A percentile compares a stretch with the other conserved stretches of the same genome.
These are phyloP conservation scores for Betta splendens DNA, from an alignment of 2,797 vertebrate genomes.

Conservation along the genomic window DNA sequence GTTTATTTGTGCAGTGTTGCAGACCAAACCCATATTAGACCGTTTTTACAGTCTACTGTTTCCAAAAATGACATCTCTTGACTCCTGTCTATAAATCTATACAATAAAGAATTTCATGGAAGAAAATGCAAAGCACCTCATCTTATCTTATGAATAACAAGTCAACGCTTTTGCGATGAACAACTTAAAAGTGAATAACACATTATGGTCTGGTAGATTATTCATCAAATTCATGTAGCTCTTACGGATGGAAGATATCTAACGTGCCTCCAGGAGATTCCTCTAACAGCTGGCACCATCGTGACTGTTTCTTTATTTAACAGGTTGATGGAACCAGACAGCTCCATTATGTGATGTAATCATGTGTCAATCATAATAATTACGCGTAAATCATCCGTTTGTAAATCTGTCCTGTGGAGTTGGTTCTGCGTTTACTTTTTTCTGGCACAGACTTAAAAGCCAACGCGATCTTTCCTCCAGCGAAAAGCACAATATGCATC, in stretches of 20 bases:
- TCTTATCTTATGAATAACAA: conserved; percentile 20
- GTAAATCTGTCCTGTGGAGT: conserved; percentile 43
- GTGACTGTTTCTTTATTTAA: conserved; percentile 32
- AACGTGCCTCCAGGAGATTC: conserved; percentile 39
- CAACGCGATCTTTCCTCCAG: conserved; percentile 41
- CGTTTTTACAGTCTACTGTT: conserved; percentile 56
- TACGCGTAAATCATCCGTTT: conserved; percentile 43
- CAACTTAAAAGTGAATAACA: conserved; percentile 31
- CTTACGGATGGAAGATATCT: conserved; percentile 44
- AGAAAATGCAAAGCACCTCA: conserved; percentile 39
- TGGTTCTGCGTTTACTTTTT: conserved; percentile 48
- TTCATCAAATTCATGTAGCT: conserved; percentile 46
- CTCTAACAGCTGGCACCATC: conserved; percentile 40
- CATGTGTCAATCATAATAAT: conserved; percentile 59
- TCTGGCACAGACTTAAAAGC: conserved; percentile 45
- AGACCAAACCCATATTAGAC: conserved; percentile 57
- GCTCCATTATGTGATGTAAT: conserved; percentile 59
- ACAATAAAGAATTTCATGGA: conserved; percentile 54
- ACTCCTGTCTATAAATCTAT: conserved; percentile 53
- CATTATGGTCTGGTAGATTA: conserved; percentile 47
- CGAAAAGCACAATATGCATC: conserved; percentile 61
- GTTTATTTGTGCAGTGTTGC: conserved; percentile 68
- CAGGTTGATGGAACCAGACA: conserved; percentile 52
- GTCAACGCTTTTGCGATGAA: conserved; percentile 18
- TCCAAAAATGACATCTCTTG: conserved; percentile 46